These are phyloP conservation scores for Cydia strobilella DNA, from an alignment of 1,140 invertebrate species.

Conservation along the genomic window DNA sequence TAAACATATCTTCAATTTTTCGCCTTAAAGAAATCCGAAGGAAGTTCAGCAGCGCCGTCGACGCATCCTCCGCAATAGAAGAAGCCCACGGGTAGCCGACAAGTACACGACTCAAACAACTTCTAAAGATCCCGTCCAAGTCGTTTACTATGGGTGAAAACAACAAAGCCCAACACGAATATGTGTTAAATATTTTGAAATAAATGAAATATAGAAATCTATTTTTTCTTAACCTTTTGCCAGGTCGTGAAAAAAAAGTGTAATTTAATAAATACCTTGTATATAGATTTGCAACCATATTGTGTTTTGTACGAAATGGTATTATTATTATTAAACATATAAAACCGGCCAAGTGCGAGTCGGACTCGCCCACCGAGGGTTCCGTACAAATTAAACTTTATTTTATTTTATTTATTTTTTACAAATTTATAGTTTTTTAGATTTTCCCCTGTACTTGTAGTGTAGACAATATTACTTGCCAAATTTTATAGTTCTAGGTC, in stretches of 20 bases:
- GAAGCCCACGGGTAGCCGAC: neutral
- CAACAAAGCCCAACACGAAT: neutral
- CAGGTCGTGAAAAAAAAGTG: neutral
- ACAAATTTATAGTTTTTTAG: too few relatives aligned
- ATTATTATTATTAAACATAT: too few relatives aligned
- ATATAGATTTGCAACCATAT: too few relatives aligned
- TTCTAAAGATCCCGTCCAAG: neutral
- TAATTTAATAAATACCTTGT: too few relatives aligned
- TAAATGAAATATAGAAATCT: neutral
- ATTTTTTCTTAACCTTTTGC: neutral
- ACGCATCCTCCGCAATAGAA: neutral
- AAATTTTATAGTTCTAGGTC: too few relatives aligned
- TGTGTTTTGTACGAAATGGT: too few relatives aligned
- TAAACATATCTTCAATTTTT: neutral
- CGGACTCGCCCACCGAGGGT: too few relatives aligned
- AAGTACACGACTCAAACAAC: neutral
- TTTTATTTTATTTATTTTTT: too few relatives aligned
- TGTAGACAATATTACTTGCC: too few relatives aligned
- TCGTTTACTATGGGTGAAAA: slow-evolving; percentile 15
- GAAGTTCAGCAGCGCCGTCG: neutral
- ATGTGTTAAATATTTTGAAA: neutral
- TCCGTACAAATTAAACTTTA: too few relatives aligned
- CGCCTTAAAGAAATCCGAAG: slow-evolving; percentile 1
- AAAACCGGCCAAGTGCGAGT: too few relatives aligned
- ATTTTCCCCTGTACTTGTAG: too few relatives aligned